phyloP scores from a whole-genome alignment of 2,797 vertebrate species.

The Tachyglossus aculeatus region DNA sequence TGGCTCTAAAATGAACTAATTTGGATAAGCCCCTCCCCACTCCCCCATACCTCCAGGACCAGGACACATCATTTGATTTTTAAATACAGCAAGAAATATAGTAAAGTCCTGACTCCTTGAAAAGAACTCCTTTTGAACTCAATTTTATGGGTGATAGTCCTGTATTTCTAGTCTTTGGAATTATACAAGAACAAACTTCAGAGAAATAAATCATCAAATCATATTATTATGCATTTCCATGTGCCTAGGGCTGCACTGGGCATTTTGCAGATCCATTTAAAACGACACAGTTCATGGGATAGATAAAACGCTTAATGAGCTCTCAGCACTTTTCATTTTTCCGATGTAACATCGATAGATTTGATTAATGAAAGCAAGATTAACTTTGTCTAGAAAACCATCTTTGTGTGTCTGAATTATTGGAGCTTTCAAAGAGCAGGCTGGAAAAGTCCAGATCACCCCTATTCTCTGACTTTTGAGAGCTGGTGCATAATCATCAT shows the following conservation, averaged over 20 bases:
- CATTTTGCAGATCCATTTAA: no score
- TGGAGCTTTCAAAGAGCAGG: not conserved
- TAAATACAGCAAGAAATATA: not conserved
- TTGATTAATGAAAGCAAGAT: not conserved
- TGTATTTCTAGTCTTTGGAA: not conserved
- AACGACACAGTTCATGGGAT: no score
- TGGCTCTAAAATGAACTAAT: no score
- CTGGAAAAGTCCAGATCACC: not conserved
- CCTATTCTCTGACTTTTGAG: not conserved
- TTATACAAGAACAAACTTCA: not conserved
- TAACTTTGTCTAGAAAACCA: slow-evolving; percentile 2
- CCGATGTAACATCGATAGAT: slow-evolving; percentile 1
- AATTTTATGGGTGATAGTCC: no score
- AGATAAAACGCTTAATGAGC: not conserved
- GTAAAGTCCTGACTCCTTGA: not conserved
- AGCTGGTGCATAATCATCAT: not conserved
- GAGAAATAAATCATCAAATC: slow-evolving; percentile 8
- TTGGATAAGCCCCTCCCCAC: no score
- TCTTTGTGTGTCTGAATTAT: not conserved
- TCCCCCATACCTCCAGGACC: no score
- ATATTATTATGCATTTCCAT: not conserved
- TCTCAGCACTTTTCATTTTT: not conserved
- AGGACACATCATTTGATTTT: not conserved
- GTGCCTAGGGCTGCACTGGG: no score
- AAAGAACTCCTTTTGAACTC: not conserved